Conservation (phyloP, 2,888 invertebrate species). For the Drosophila multiciliata region DNA sequence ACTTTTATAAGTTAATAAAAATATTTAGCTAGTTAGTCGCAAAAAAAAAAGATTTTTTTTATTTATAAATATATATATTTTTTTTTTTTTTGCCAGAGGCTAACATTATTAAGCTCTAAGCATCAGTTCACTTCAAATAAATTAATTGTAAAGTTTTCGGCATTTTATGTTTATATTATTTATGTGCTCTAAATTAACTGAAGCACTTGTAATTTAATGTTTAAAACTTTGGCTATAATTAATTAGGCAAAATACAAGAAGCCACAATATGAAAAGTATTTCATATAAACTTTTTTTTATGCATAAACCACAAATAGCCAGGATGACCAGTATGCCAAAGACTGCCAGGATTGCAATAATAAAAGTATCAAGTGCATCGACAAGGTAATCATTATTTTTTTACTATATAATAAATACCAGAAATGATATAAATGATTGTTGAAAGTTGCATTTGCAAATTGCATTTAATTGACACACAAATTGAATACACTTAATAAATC, state of each 20-base stretch:
- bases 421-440: constrained; percentile 43
- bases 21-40: neutral
- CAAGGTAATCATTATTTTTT: neutral
- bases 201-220: neutral
- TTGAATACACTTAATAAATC: neutral
- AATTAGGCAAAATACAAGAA: constrained; percentile 4
- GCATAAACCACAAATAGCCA: constrained; percentile 40
- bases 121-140: neutral
- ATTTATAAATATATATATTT: neutral
- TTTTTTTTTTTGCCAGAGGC: too few species aligned
- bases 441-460: constrained; percentile 25
- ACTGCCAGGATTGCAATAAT: constrained; percentile 9
- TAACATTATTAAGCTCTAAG: neutral
- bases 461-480: constrained; percentile 31
- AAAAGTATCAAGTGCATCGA: neutral
- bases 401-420: neutral
- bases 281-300: neutral
- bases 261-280: constrained; percentile 1
- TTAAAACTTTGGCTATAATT: constrained; percentile 14
- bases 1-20: constrained; percentile 5
- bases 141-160: neutral
- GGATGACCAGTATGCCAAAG: constrained; percentile 16
- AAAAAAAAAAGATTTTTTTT: neutral
- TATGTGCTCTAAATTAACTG: neutral
- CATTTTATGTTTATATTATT: neutral